Evolutionary conservation across 30 jellyfish, hydroid and myxozoan genomes (phyloP).

Genomic region (Morbakka virulenta): DNA sequence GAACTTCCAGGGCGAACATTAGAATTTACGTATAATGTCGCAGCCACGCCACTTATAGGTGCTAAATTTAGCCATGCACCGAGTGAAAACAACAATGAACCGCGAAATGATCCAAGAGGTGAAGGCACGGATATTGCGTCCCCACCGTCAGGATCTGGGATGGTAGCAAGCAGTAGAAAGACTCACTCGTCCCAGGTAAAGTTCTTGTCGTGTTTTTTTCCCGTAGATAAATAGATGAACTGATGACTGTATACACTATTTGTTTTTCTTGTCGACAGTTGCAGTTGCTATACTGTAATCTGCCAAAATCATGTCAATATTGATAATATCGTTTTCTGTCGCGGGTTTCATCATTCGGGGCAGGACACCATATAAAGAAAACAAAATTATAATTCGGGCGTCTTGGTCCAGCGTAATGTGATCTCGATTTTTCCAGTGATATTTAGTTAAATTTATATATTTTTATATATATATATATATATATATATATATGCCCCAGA

Average conservation of each 20-base stretch:
- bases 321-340: too few relatives aligned
- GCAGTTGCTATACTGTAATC: too few relatives aligned
- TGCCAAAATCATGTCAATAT: too few relatives aligned
- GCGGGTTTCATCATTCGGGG: too few relatives aligned
- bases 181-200: conserved; percentile 98
- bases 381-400: too few relatives aligned
- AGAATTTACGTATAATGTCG: conserved; percentile 89
- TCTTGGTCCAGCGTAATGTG: too few relatives aligned
- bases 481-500: too few relatives aligned
- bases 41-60: conserved; percentile 96
- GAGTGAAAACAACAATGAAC: conserved; percentile 49
- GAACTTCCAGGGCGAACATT: conserved; percentile 99
- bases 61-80: conserved; percentile 73
- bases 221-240: background rate
- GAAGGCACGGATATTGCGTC: conserved; percentile 64
- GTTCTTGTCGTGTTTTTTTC: background rate
- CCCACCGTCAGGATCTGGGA: conserved; percentile 29
- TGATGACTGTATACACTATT: background rate
- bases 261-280: too few relatives aligned
- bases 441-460: too few relatives aligned
- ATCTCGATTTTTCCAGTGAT: too few relatives aligned
- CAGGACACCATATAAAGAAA: too few relatives aligned
- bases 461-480: too few relatives aligned
- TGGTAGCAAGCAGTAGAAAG: conserved; percentile 91
- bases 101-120: conserved; percentile 41